These are phyloP conservation scores for Phoebastria nigripes DNA, from an alignment of 2,797 vertebrate species.

Conservation along the genomic window DNA sequence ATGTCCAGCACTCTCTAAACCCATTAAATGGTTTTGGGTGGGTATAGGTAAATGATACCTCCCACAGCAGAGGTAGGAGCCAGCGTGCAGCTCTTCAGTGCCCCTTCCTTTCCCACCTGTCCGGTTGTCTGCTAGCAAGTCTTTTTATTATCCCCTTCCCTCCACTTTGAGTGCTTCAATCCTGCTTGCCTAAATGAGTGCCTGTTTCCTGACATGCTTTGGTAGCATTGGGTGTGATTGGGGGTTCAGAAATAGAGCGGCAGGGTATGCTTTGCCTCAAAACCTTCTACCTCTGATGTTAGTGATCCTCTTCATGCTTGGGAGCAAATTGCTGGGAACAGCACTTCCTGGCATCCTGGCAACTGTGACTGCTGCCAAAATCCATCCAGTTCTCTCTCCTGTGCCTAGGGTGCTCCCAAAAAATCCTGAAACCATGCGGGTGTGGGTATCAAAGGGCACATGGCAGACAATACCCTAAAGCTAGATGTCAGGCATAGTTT, in stretches of 20 bases:
- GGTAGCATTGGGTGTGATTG: not conserved
- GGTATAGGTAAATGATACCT: not conserved
- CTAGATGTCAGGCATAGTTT: fast-evolving
- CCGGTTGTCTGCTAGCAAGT: not conserved
- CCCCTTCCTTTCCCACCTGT: not conserved
- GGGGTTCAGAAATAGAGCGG: fast-evolving
- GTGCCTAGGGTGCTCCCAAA: not conserved
- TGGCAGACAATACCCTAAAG: not conserved
- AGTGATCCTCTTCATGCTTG: not conserved
- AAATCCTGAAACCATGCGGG: not conserved
- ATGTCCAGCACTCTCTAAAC: not conserved
- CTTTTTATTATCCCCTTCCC: not conserved
- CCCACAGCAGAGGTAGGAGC: not conserved
- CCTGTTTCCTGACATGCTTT: not conserved
- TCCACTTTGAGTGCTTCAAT: fast-evolving
- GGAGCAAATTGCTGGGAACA: not conserved
- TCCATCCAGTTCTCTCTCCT: not conserved
- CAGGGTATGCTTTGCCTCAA: not conserved
- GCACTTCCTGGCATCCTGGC: not conserved
- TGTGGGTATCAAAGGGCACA: not conserved
- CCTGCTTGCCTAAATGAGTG: not conserved
- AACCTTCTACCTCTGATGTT: not conserved
- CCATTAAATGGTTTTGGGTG: not conserved
- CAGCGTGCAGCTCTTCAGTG: not conserved
- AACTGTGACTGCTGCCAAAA: not conserved